Evolutionary conservation across 2,797 vertebrate genomes (phyloP).

Genomic region (Microctenopoma steveboyesi): DNA sequence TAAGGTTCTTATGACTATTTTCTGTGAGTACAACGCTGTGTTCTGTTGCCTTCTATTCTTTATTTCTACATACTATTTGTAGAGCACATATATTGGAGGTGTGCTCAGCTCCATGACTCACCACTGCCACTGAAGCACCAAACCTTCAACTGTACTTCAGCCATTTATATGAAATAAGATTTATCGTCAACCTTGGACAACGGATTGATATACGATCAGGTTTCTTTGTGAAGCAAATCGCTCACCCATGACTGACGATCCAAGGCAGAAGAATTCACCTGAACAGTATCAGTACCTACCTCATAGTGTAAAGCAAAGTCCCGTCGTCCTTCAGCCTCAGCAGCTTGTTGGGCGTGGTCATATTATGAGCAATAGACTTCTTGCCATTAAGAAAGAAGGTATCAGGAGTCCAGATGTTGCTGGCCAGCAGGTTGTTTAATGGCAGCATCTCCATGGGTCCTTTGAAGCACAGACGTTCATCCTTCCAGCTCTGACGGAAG

Average conservation of each 20-base stretch:
- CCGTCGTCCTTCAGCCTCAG: constrained; percentile 93
- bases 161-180: background rate
- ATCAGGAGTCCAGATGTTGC: constrained; percentile 96
- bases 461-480: constrained; percentile 95
- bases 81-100: background rate
- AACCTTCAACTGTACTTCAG: background rate
- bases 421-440: constrained; percentile 94
- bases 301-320: constrained; percentile 93
- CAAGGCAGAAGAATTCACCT: background rate
- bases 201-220: background rate
- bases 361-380: constrained; percentile 96
- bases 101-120: background rate
- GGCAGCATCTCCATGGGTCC: constrained; percentile 94
- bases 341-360: constrained; percentile 96
- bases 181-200: background rate
- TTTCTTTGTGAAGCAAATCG: background rate
- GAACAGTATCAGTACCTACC: constrained; percentile 71
- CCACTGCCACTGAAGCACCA: background rate
- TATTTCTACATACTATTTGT: background rate
- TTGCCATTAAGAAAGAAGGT: constrained; percentile 97
- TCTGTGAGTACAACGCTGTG: background rate
- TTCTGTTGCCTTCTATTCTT: background rate
- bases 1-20: background rate
- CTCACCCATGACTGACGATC: constrained; percentile 1
- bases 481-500: constrained; percentile 96